Conservation (phyloP, 2,888 invertebrate species). For the Palloptera scutellata region DNA sequence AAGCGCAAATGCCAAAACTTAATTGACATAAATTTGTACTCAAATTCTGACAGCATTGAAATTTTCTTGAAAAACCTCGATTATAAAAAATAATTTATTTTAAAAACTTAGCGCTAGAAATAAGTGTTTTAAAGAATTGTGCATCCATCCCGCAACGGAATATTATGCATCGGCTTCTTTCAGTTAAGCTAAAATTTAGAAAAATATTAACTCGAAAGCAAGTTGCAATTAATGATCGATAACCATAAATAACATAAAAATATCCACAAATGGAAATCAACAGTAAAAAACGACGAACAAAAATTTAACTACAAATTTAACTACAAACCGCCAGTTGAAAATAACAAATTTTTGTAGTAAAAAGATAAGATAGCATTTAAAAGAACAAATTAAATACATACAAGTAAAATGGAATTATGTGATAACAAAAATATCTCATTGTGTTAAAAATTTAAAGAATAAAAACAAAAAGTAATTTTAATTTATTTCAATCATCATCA, state of each 20-base stretch:
- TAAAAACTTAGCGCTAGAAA: conserved; percentile 18
- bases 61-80: neutral
- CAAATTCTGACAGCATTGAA: conserved; percentile 10
- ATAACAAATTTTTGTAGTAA: no score
- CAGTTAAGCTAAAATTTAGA: conserved; percentile 42
- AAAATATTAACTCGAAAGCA: conserved; percentile 45
- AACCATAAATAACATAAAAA: conserved; percentile 15
- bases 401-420: no score
- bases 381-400: no score
- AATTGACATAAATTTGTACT: no score
- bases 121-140: neutral
- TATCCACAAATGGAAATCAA: conserved; percentile 26
- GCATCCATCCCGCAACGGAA: neutral
- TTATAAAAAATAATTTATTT: neutral
- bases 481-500: neutral
- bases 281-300: conserved; percentile 8
- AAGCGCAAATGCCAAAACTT: no score
- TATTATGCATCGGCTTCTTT: conserved; percentile 47
- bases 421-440: no score
- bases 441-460: no score
- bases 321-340: conserved; percentile 1
- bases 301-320: conserved; percentile 22
- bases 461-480: neutral
- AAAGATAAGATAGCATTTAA: no score
- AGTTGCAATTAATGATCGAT: conserved; percentile 38